Base-by-base conservation (phyloP, 2,888 invertebrate species). In the Muschampia plurimacula region DNA sequence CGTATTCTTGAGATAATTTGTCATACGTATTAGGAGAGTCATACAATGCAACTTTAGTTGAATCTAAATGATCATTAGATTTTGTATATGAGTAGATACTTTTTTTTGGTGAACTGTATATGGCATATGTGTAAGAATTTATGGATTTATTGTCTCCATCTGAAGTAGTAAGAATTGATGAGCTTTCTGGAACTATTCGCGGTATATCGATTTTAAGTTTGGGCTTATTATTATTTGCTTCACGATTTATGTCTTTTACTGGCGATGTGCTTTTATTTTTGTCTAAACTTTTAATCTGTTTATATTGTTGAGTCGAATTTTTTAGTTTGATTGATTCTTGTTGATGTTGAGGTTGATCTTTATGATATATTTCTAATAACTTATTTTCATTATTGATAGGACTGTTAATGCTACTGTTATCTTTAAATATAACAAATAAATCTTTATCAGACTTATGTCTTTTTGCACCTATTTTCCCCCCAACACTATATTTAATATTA, bases 401-500 rank as follows among this genome's bases (percentile, higher is more conserved):
- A 52, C 44, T 73, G 72, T 79, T 84, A 60, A 60, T 60, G 46
- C 77, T 82, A 72, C 85, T 84, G 79, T 84, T 88, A 59, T 91
- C 90, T 78, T 82, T 86, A 73, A 88, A 89, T 76, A 91, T 89
- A 22, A 89, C 75, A 79, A 91, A 88, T 67, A 91, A 76, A 78
- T 89, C 89, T 77, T 87, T 86, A 57, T 89, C 84, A 32, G 83
- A 81, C 52, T 73, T 78, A 46, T 67, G 55, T 57, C 22, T 72
- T 13, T 78, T 78, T 1, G 77, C 65, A 55, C 77, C 75, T 62
- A 55, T 78, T 32, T 71, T 72, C 55, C 62, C 77, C 69, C 74
- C 76, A 8, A 41, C 49, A 36, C 78, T 77, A 66, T 62, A 79
- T 10, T 32, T 80, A 36, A 13, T 77, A 36, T 72, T 74, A 57